These are phyloP conservation scores for Raphicerus campestris DNA, from an alignment of 2,113 vertebrate species.

Conservation along the genomic window DNA sequence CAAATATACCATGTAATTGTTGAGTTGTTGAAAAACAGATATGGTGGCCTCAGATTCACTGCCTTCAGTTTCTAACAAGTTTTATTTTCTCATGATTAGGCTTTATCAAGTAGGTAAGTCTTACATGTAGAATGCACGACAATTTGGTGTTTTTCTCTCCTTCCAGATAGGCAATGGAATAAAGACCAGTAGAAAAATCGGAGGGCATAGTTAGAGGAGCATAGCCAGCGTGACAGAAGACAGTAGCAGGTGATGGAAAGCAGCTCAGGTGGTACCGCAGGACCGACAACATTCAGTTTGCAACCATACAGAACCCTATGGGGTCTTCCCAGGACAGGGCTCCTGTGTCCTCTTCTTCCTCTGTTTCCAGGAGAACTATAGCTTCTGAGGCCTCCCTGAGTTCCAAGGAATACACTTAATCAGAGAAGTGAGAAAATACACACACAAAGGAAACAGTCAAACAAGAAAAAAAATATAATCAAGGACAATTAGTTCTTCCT, in stretches of 20 bases:
- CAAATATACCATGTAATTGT: not conserved
- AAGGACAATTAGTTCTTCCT: not conserved
- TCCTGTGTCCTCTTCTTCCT: not conserved
- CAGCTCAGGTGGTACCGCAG: fast-evolving
- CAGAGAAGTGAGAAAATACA: not conserved
- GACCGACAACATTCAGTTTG: not conserved
- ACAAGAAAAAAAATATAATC: not conserved
- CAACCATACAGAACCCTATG: not conserved
- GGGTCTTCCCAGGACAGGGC: not conserved
- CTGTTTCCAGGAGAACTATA: not conserved
- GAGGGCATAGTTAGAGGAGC: not conserved
- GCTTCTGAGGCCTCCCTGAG: not conserved
- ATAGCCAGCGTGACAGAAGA: not conserved
- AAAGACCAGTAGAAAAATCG: not conserved
- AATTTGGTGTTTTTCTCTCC: not conserved
- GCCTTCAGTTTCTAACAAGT: not conserved
- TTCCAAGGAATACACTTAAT: not conserved
- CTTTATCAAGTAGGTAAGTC: not conserved
- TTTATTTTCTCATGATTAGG: not conserved
- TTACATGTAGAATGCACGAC: not conserved
- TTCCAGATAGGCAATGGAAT: not conserved
- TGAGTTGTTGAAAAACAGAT: not conserved
- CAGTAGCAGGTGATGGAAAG: fast-evolving
- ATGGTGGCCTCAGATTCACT: not conserved
- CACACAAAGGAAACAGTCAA: not conserved